Percentiles rank a stretch among this genome's conserved stretches.
Evolutionary conservation across 2,888 invertebrate genomes (phyloP).

Genomic region (Rapana venosa): DNA sequence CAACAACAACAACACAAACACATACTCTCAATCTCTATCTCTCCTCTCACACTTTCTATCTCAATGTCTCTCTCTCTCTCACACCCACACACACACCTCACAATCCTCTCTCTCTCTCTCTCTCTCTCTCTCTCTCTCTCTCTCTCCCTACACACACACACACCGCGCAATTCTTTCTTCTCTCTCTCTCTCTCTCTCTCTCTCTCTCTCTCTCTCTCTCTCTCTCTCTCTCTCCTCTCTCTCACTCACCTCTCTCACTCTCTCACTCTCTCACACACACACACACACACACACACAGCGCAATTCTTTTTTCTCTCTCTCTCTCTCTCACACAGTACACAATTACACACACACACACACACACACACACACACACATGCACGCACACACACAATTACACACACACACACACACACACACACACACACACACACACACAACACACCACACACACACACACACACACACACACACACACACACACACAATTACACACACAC

Average conservation of each 20-base stretch:
- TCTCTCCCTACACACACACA: neutral
- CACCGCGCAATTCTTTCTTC: neutral
- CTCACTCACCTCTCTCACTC: neutral
- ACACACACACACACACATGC: constrained; percentile 13
- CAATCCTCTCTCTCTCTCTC: too few species aligned
- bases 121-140: too few species aligned
- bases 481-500: neutral
- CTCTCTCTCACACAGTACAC: neutral
- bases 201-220: too few species aligned
- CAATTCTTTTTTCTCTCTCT: too few species aligned
- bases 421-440: neutral
- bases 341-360: neutral
- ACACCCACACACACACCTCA: too few species aligned
- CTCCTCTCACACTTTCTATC: too few species aligned
- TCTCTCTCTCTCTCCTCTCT: too few species aligned
- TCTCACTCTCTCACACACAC: neutral
- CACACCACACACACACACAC: neutral
- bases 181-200: too few species aligned
- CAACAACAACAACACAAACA: too few species aligned
- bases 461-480: neutral
- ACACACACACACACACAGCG: neutral
- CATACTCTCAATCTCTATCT: too few species aligned
- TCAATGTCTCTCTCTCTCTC: too few species aligned
- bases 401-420: constrained; percentile 14
- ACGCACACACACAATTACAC: neutral